Percentiles rank a stretch among this genome's conserved stretches.
Conservation (phyloP, 2,797 vertebrate genomes). For the Melanotaenia pygmaea region DNA sequence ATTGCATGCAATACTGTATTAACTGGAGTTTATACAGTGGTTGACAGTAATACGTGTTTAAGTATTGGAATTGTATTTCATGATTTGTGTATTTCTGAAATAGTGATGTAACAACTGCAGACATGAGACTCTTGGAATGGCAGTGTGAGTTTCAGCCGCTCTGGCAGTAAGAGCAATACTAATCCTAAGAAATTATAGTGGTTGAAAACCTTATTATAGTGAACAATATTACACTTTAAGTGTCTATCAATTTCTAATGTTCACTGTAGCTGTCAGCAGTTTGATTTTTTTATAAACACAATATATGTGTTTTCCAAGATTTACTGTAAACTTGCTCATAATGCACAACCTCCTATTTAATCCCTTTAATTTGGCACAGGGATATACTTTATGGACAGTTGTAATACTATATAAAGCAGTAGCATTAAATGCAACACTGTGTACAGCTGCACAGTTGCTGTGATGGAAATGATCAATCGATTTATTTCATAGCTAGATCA, state of each 20-base stretch:
- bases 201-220: slow-evolving; percentile 40
- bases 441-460: background rate
- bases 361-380: slow-evolving; percentile 14
- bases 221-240: slow-evolving; percentile 22
- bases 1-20: slow-evolving; percentile 39
- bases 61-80: slow-evolving; percentile 14
- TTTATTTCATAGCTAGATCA: slow-evolving; percentile 15
- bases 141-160: slow-evolving; percentile 80
- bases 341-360: slow-evolving; percentile 4
- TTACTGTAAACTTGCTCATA: slow-evolving; percentile 45
- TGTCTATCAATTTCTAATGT: slow-evolving; percentile 17
- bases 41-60: slow-evolving; percentile 24
- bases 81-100: slow-evolving; percentile 34
- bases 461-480: slow-evolving; percentile 9
- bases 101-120: slow-evolving; percentile 67
- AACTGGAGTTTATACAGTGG: slow-evolving; percentile 30
- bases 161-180: slow-evolving; percentile 76
- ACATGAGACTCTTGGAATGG: slow-evolving; percentile 80
- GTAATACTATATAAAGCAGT: slow-evolving; percentile 32
- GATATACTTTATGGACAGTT: background rate
- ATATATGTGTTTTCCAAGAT: slow-evolving; percentile 11
- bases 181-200: slow-evolving; percentile 53
- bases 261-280: slow-evolving; percentile 20
- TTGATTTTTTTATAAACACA: slow-evolving; percentile 29
- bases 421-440: slow-evolving; percentile 14